Evolutionary conservation across 2,888 invertebrate species (phyloP).

Genomic region (Dione vanillae): DNA sequence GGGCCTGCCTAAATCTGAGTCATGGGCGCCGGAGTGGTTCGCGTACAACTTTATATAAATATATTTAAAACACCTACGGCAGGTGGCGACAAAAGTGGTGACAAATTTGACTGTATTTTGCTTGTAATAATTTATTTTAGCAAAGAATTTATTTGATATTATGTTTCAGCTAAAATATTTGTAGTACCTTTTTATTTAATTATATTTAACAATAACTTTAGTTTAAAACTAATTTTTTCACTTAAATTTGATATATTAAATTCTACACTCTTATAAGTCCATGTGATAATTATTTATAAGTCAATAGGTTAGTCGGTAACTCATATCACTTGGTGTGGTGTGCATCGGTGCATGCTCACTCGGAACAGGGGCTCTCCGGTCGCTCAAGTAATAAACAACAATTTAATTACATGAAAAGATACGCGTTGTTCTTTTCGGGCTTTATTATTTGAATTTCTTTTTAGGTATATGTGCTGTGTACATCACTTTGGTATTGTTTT

Average conservation of each 20-base stretch:
- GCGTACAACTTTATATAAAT: conserved; percentile 24
- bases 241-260: conserved; percentile 2
- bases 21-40: conserved; percentile 61
- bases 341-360: conserved; percentile 52
- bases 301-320: conserved; percentile 45
- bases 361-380: conserved; percentile 46
- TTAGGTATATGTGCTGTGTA: not conserved
- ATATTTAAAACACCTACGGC: conserved; percentile 2
- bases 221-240: no score
- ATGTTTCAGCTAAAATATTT: no score
- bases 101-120: conserved; percentile 3
- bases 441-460: not conserved
- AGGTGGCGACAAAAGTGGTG: conserved; percentile 30
- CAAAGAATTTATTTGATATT: not conserved
- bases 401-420: conserved; percentile 12
- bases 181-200: no score
- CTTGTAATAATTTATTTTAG: not conserved
- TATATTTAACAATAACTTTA: no score
- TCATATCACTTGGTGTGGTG: conserved; percentile 39
- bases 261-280: not conserved
- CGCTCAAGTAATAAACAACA: conserved; percentile 9
- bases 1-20: conserved; percentile 69
- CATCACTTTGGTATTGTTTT: not conserved
- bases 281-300: conserved; percentile 17
- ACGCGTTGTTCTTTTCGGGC: conserved; percentile 6